Evolutionary conservation across 2,113 vertebrate genomes (phyloP), one percentile per base, ranked within the genome.

Genomic region (Aspidoscelis tigris): DNA sequence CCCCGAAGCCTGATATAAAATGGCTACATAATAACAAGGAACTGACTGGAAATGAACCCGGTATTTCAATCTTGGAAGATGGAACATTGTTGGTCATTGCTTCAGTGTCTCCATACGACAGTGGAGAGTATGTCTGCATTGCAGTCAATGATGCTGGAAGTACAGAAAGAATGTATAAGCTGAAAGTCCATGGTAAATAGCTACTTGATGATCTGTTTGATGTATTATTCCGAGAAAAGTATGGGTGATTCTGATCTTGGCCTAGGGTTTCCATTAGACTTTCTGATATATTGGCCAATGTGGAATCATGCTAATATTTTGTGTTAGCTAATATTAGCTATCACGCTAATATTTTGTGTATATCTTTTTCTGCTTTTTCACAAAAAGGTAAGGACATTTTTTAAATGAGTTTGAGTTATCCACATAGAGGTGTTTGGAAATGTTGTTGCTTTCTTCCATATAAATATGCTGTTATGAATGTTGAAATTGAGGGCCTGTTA

Each of bases 61-160:
- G 98, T 1, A 88, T 99, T 86, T 97, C 97, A 1, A 65, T 99
- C 92, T 88, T 96, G 90, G 97, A 98, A 87, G 97, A 97, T 0
- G 98, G 97, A 4, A 96, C 95, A 0, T 89, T 98, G 85, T 95
- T 99, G 80, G 92, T 97, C 82, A 96, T 99, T 82, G 95, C 96
- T 83, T 97, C 98, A 5, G 94, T 98, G 75, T 96, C 96, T 0
- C 97, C 96, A 0, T 92, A 95, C 71, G 97, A 99, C 92, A 96
- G 91, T 1, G 99, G 98, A 39, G 98, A 99, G 21, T 99, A 99
- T 39, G 88, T 97, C 75, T 99, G 99, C 21, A 92, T 97, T 44
- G 99, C 98, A 10, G 88, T 93, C 88, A 99, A 99, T 12, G 98
- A 99, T 88, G 99, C 97, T 4, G 99, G 98, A 71, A 97, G 97